Conservation (phyloP, 2,888 invertebrate genomes). For the Megaustenia siamemsis region DNA sequence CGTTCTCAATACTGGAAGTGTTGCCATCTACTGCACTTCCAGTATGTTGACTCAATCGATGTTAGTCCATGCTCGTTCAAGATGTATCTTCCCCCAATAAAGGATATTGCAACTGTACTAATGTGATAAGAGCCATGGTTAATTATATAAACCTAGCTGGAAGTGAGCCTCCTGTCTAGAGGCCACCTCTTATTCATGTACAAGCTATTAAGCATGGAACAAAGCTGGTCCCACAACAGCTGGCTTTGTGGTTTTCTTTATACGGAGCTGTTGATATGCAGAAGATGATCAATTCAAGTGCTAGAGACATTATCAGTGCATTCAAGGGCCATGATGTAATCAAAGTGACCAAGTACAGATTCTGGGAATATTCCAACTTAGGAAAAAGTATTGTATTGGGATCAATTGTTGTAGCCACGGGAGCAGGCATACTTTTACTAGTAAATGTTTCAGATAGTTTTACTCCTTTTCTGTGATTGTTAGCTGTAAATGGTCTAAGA, state of each 20-base stretch:
- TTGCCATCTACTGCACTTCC: conserved; percentile 71
- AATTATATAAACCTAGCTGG: conserved; percentile 63
- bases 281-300: conserved; percentile 81
- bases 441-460: conserved; percentile 25
- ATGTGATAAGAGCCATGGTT: conserved; percentile 70
- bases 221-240: conserved; percentile 65
- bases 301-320: conserved; percentile 70
- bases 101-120: conserved; percentile 66
- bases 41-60: conserved; percentile 64
- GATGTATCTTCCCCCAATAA: conserved; percentile 62
- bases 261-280: conserved; percentile 86
- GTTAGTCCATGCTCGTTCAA: conserved; percentile 68
- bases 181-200: conserved; percentile 67
- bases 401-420: conserved; percentile 42
- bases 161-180: conserved; percentile 60
- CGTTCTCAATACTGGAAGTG: no score
- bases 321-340: conserved; percentile 78
- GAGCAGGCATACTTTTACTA: conserved; percentile 26
- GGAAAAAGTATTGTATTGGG: conserved; percentile 72
- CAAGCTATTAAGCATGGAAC: conserved; percentile 59
- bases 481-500: no score
- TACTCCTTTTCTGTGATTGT: no score
- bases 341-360: conserved; percentile 78
- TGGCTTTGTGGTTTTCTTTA: conserved; percentile 81
- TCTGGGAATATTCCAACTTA: conserved; percentile 77